Conservation (phyloP, 1,140 invertebrate species). For the Fragariocoptes setiger region DNA sequence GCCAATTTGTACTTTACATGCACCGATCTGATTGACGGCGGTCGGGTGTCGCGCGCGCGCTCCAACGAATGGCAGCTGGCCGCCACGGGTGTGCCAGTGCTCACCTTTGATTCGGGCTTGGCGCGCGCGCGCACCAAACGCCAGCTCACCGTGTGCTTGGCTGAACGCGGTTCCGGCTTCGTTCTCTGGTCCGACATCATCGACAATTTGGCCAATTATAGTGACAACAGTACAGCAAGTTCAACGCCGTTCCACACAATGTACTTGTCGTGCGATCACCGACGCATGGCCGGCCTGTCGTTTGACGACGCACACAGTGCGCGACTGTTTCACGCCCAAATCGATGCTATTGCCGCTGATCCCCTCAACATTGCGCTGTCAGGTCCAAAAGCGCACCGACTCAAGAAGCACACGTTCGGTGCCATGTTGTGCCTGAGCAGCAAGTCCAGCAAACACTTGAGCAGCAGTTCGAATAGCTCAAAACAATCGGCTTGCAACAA, state of each 20-base stretch:
- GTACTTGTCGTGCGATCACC: slow-evolving; percentile 35
- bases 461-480: background rate
- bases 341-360: slow-evolving; percentile 34
- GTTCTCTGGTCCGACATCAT: slow-evolving; percentile 54
- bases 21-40: slow-evolving; percentile 19
- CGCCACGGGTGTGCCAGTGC: slow-evolving; percentile 43
- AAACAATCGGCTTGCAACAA: background rate
- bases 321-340: slow-evolving; percentile 27
- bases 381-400: slow-evolving; percentile 21
- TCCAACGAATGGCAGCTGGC: slow-evolving; percentile 31
- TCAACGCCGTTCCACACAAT: slow-evolving; percentile 35
- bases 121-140: slow-evolving; percentile 32
- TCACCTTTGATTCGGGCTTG: slow-evolving; percentile 40
- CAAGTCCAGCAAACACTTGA: background rate
- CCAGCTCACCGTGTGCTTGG: slow-evolving; percentile 36
- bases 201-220: slow-evolving; percentile 25
- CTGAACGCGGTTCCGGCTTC: slow-evolving; percentile 50
- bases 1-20: slow-evolving; percentile 36
- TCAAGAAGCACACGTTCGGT: too few species aligned
- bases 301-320: slow-evolving; percentile 43
- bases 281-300: slow-evolving; percentile 29
- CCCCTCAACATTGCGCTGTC: slow-evolving; percentile 45
- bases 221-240: slow-evolving; percentile 24
- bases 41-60: slow-evolving; percentile 5
- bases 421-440: background rate